These are phyloP conservation scores for Semaprochilodus insignis DNA, from an alignment of 2,797 vertebrate genomes.

Conservation along the genomic window DNA sequence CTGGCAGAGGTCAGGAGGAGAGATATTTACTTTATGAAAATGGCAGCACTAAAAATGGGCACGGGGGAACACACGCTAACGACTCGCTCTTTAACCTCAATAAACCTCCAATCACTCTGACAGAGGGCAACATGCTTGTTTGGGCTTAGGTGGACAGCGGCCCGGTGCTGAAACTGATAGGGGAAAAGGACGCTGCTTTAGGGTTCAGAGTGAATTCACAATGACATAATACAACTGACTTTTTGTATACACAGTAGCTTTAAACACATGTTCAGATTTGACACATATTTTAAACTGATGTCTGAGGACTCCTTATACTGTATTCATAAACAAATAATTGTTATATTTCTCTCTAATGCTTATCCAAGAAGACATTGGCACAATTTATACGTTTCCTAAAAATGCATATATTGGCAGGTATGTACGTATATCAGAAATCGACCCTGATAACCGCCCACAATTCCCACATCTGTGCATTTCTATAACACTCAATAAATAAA, in stretches of 20 bases:
- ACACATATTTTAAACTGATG: too few relatives aligned
- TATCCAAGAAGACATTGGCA: too few relatives aligned
- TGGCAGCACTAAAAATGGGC: conserved; percentile 27
- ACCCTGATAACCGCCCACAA: too few relatives aligned
- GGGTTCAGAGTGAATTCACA: background rate
- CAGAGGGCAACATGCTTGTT: background rate
- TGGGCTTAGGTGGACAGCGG: conserved; percentile 18
- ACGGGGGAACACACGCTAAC: conserved; percentile 17
- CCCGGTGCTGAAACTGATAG: background rate
- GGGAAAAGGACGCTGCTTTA: background rate
- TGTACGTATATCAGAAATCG: too few relatives aligned
- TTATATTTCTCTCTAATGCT: too few relatives aligned
- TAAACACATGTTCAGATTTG: background rate
- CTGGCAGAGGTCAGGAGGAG: conserved; percentile 56
- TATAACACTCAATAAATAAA: too few relatives aligned
- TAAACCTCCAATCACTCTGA: conserved; percentile 24
- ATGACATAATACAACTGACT: background rate
- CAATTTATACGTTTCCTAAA: too few relatives aligned
- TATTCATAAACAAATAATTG: too few relatives aligned
- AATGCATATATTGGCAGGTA: too few relatives aligned
- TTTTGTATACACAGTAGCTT: background rate
- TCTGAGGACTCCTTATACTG: too few relatives aligned
- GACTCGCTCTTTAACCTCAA: conserved; percentile 47
- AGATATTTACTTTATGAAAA: conserved; percentile 54
- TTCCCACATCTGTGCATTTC: too few relatives aligned